These are phyloP conservation scores for Actinemys pallida DNA, from an alignment of 2,113 vertebrate genomes.

Conservation along the genomic window DNA sequence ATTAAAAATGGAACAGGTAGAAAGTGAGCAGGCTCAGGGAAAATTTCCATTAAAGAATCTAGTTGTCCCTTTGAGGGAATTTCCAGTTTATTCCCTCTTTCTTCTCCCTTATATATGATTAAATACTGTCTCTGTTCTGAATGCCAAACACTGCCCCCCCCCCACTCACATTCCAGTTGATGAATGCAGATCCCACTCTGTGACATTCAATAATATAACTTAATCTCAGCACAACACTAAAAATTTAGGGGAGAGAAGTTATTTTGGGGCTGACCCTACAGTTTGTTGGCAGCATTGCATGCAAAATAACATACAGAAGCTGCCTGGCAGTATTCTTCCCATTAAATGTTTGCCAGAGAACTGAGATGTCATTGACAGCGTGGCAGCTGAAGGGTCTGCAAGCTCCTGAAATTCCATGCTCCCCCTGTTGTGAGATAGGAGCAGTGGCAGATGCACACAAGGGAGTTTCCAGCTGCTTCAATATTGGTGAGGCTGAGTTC, in stretches of 20 bases:
- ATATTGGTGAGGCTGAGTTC: background rate
- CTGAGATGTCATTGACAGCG: background rate
- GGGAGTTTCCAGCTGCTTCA: background rate
- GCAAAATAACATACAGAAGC: background rate
- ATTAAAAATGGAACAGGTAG: background rate
- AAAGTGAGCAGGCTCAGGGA: background rate
- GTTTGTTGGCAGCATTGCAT: background rate
- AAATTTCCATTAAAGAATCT: background rate
- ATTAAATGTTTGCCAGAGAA: background rate
- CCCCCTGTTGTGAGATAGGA: background rate
- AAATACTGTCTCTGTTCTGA: background rate
- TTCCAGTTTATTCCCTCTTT: background rate
- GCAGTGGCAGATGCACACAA: background rate
- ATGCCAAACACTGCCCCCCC: background rate
- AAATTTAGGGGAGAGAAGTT: background rate
- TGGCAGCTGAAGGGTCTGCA: background rate
- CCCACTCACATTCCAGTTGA: background rate
- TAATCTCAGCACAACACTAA: background rate
- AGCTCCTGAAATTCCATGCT: background rate
- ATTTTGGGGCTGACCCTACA: background rate
- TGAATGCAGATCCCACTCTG: background rate
- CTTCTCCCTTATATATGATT: background rate
- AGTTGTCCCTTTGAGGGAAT: background rate
- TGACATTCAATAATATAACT: fast-evolving
- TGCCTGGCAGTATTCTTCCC: background rate